These are phyloP conservation scores for Suillia variegata DNA, from an alignment of 2,888 invertebrate species.

Conservation along the genomic window DNA sequence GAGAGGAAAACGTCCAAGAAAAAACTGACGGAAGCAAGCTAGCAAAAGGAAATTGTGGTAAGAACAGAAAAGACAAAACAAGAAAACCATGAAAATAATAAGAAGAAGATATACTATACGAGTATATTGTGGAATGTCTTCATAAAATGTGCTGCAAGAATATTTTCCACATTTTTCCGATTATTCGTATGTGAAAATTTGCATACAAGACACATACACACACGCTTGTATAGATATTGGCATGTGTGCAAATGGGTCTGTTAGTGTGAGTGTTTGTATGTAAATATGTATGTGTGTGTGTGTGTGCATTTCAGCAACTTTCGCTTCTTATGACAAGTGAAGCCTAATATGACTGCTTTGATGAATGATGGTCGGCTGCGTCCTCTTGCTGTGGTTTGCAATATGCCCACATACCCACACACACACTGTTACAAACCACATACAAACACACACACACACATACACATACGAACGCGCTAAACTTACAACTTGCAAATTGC, in stretches of 20 bases:
- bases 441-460: background rate
- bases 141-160: background rate
- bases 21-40: too few species aligned
- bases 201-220: background rate
- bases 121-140: background rate
- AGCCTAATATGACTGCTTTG: background rate
- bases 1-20: too few species aligned
- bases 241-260: constrained; percentile 26
- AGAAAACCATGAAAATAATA: background rate
- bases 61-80: too few species aligned
- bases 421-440: background rate
- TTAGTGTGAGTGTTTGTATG: background rate
- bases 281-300: background rate
- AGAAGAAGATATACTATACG: background rate
- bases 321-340: background rate
- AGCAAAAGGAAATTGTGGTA: too few species aligned
- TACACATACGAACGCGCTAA: background rate
- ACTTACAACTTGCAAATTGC: background rate
- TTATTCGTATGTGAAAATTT: background rate
- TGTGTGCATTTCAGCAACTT: background rate
- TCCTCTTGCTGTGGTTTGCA: background rate
- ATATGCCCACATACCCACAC: background rate
- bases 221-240: background rate
- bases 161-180: background rate
- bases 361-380: background rate